Evolutionary conservation across 2,113 vertebrate genomes (phyloP).

Genomic region (Brachyhypopomus occidentalis): DNA sequence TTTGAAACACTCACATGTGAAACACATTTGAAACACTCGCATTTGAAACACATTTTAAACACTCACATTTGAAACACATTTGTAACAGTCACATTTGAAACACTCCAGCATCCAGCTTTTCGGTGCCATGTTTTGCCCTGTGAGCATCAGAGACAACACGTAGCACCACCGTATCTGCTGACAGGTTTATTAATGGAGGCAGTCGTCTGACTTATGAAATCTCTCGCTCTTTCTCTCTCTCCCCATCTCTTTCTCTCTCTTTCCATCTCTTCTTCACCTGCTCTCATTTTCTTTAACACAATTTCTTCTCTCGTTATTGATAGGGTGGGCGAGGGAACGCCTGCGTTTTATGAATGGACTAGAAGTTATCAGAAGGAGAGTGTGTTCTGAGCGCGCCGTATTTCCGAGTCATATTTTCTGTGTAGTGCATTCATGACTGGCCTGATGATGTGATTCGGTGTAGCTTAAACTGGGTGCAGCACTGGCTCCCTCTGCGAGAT

Average conservation of each 20-base stretch:
- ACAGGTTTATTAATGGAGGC: slow-evolving; percentile 7
- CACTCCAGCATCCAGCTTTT: background rate
- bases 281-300: slow-evolving; percentile 11
- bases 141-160: background rate
- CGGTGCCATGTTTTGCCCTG: background rate
- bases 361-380: background rate
- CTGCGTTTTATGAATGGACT: background rate
- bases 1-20: no score
- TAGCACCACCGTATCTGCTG: background rate
- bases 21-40: no score
- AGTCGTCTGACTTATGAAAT: background rate
- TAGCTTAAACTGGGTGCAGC: background rate
- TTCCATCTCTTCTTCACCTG: background rate
- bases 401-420: background rate
- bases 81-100: no score
- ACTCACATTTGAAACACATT: no score
- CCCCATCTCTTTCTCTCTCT: no score
- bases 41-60: no score
- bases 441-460: background rate
- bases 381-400: background rate
- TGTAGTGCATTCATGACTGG: background rate
- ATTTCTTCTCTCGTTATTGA: no score
- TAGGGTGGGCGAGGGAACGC: background rate
- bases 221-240: no score
- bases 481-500: no score